These are phyloP conservation scores for Cardinalis cardinalis DNA, from an alignment of 2,113 vertebrate genomes.

Conservation along the genomic window DNA sequence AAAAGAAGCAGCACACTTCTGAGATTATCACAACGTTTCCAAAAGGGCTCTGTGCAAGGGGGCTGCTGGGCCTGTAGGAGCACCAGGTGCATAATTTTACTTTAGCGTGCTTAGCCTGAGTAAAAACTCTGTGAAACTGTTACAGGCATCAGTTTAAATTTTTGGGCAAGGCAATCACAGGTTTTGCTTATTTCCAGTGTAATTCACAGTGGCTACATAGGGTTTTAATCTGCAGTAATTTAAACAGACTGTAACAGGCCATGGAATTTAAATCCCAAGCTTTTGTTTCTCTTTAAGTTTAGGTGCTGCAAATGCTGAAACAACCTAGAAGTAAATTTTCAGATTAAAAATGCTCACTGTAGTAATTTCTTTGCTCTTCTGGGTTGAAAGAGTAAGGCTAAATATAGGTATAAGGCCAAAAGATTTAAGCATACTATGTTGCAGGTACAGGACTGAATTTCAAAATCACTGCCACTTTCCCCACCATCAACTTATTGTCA, in stretches of 20 bases:
- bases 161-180: not conserved
- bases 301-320: not conserved
- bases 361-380: not conserved
- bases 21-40: not conserved
- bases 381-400: not conserved
- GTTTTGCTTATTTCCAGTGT: not conserved
- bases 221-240: not conserved
- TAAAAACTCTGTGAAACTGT: not conserved
- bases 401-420: not conserved
- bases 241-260: not conserved
- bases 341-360: not conserved
- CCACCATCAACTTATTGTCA: not conserved
- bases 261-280: not conserved
- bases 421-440: not conserved
- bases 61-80: not conserved
- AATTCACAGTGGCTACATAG: not conserved
- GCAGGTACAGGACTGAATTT: not conserved
- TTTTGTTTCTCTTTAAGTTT: not conserved
- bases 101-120: not conserved
- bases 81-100: accelerated
- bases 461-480: not conserved
- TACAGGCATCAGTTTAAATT: not conserved
- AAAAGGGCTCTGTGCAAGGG: not conserved
- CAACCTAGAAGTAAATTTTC: not conserved
- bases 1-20: not conserved